Conservation (phyloP, 1,140 invertebrate genomes). For the Acromyrmex charruanus region DNA sequence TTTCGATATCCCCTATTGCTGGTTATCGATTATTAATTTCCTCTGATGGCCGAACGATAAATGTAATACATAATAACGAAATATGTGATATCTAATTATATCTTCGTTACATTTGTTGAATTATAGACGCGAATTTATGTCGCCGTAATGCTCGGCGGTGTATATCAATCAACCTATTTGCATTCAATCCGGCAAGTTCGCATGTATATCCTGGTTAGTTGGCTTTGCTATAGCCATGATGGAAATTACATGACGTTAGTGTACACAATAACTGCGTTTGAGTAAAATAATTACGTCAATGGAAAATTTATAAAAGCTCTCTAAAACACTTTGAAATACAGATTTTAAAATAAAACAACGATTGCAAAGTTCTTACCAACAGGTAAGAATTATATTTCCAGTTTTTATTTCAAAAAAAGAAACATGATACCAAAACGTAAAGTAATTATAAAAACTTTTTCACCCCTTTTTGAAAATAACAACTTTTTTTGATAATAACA, state of each 20-base stretch:
- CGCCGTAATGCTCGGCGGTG: constrained; percentile 33
- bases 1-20: not conserved
- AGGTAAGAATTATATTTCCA: not conserved
- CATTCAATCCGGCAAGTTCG: constrained; percentile 51
- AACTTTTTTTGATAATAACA: not conserved
- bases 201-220: constrained; percentile 25
- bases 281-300: constrained; percentile 45
- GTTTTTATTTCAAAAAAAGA: not conserved
- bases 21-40: constrained; percentile 55
- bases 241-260: constrained; percentile 29
- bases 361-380: not conserved
- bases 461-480: not conserved
- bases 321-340: not conserved
- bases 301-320: not conserved
- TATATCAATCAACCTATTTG: constrained; percentile 61
- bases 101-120: constrained; percentile 54
- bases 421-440: not conserved
- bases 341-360: not conserved
- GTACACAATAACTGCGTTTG: constrained; percentile 18
- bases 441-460: not conserved
- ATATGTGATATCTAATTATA: constrained; percentile 55
- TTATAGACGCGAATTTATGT: constrained; percentile 59
- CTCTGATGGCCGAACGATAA: constrained; percentile 34
- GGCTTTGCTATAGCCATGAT: constrained; percentile 41
- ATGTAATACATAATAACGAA: constrained; percentile 46